Conservation (phyloP, 1,140 invertebrate species). For the Calycopis cecrops region DNA sequence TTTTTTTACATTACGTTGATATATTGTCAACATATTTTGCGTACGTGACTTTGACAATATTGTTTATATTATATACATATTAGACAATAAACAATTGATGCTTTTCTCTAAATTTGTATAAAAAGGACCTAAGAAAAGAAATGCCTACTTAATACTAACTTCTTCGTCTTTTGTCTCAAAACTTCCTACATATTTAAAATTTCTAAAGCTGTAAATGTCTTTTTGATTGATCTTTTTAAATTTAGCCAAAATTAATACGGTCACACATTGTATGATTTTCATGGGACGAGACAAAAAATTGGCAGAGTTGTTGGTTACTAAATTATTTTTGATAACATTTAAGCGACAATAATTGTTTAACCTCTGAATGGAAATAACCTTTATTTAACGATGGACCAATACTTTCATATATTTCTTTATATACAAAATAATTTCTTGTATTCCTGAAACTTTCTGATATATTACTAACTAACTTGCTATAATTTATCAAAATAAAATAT, state of each 20-base stretch:
- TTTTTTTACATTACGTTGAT: constrained; percentile 14
- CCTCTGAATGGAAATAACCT: constrained; percentile 1
- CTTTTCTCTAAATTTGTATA: constrained; percentile 3
- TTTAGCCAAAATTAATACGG: too few species aligned
- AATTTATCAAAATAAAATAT: not conserved
- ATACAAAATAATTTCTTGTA: not conserved
- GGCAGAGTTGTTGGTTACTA: too few species aligned
- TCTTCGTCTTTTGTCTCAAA: too few species aligned
- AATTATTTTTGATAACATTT: not conserved
- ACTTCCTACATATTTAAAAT: too few species aligned
- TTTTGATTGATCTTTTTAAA: too few species aligned
- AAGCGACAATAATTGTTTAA: not conserved
- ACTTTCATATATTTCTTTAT: not conserved
- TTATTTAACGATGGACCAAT: constrained; percentile 20
- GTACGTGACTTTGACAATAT: constrained; percentile 59
- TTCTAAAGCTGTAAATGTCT: too few species aligned
- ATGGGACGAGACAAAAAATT: too few species aligned
- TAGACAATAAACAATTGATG: constrained; percentile 26
- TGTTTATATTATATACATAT: constrained; percentile 23
- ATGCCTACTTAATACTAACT: too few species aligned
- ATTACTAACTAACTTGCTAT: not conserved
- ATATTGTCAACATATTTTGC: constrained; percentile 31
- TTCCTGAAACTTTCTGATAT: constrained; percentile 2
- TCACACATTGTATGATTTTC: too few species aligned
- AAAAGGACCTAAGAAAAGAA: not conserved